These are phyloP conservation scores for Ovis aries DNA, from an alignment of 2,113 vertebrate genomes.

Conservation along the genomic window ARS-UI_Ramb_v3.0 NC_056063.1:2389001-2389500, in stretches of 20 bases:
- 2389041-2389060: not conserved
- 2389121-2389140: not conserved
- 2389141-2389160: not conserved
- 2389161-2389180: not conserved
- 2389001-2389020: not conserved
- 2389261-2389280: not conserved
- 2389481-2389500: not conserved
- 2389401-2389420: not conserved
- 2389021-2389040: not conserved
- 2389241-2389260: not conserved
- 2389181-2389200: not conserved
- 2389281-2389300: not conserved
- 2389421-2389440: not conserved
- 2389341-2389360: not conserved
- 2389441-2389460: not conserved
- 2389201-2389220: not conserved
- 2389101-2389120: not conserved
- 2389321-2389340: not conserved
- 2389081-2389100: not conserved
- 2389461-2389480: not conserved
- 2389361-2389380: not conserved
- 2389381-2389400: not conserved
- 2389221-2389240: not conserved
- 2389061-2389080: not conserved
- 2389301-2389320: not conserved